A percentile compares a stretch with the other conserved stretches of the same genome.
Conservation (phyloP, 1,140 invertebrate species). For the Orussus abietinus region DNA sequence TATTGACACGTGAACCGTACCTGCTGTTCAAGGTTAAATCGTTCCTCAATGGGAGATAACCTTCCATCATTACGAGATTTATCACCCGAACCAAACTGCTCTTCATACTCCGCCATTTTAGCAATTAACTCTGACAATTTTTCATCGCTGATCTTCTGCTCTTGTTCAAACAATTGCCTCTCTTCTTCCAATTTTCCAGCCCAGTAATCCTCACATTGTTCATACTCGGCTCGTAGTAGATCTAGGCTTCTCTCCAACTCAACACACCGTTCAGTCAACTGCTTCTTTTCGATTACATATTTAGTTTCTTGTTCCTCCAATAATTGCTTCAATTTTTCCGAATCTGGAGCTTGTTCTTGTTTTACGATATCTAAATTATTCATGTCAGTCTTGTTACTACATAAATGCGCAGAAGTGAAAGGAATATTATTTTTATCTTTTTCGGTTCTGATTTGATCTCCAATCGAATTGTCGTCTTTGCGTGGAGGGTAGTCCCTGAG, state of each 20-base stretch:
- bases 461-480: conserved; percentile 28
- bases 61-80: conserved; percentile 52
- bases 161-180: conserved; percentile 67
- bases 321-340: conserved; percentile 20
- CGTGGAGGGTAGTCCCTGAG: conserved; percentile 46
- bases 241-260: conserved; percentile 71
- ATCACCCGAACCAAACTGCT: conserved; percentile 59
- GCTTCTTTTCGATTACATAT: conserved; percentile 46
- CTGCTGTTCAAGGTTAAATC: conserved; percentile 66
- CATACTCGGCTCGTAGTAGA: conserved; percentile 70
- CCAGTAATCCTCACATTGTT: conserved; percentile 85
- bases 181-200: conserved; percentile 73
- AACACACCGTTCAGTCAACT: conserved; percentile 56
- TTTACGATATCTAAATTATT: conserved; percentile 9
- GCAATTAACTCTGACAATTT: conserved; percentile 69
- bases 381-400: conserved; percentile 2
- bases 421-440: conserved; percentile 13
- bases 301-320: conserved; percentile 30
- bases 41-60: conserved; percentile 74
- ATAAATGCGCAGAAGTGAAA: conserved; percentile 15
- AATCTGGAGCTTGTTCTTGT: conserved; percentile 24
- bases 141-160: conserved; percentile 73
- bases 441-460: conserved; percentile 17
- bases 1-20: conserved; percentile 28
- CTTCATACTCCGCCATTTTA: conserved; percentile 77